A percentile compares a stretch with the other conserved stretches of the same genome.
Conservation (phyloP, 2,888 invertebrate genomes). For the Dolomedes plantarius region DNA sequence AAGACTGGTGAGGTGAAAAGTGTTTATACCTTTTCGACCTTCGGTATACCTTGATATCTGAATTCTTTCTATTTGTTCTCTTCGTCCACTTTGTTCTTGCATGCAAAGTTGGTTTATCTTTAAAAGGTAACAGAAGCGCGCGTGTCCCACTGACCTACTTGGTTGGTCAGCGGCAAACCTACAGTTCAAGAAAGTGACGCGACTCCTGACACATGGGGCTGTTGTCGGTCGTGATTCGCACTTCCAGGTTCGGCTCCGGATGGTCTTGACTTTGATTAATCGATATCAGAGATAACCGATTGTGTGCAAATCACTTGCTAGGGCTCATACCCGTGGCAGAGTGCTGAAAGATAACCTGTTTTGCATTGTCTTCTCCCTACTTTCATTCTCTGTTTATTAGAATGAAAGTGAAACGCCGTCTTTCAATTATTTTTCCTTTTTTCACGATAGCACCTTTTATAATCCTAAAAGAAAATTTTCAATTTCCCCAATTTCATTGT, state of each 20-base stretch:
- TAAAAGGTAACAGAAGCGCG: slow-evolving; percentile 59
- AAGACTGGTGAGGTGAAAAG: not conserved
- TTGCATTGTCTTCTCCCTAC: too few relatives aligned
- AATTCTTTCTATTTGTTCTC: not conserved
- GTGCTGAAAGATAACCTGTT: too few relatives aligned
- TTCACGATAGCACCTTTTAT: too few relatives aligned
- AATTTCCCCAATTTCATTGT: too few relatives aligned
- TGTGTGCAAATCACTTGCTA: too few relatives aligned
- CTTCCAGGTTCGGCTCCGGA: not conserved
- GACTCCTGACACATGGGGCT: slow-evolving; percentile 29
- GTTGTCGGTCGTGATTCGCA: not conserved
- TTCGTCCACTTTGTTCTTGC: slow-evolving; percentile 12
- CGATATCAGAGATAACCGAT: not conserved
- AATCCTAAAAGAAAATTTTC: too few relatives aligned
- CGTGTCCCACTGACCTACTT: slow-evolving; percentile 64
- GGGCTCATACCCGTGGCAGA: too few relatives aligned
- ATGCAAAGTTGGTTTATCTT: slow-evolving; percentile 48
- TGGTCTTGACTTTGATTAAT: not conserved
- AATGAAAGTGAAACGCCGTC: too few relatives aligned
- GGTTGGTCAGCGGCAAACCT: slow-evolving; percentile 17
- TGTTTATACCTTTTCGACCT: not conserved
- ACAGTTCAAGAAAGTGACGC: slow-evolving; percentile 33
- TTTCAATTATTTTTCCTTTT: too few relatives aligned
- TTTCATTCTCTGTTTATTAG: too few relatives aligned
- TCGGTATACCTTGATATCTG: not conserved